A percentile compares a stretch with the other conserved stretches of the same genome.
These are phyloP conservation scores for Melanophora roralis DNA, from an alignment of 2,888 invertebrate genomes.

Conservation along the genomic window DNA sequence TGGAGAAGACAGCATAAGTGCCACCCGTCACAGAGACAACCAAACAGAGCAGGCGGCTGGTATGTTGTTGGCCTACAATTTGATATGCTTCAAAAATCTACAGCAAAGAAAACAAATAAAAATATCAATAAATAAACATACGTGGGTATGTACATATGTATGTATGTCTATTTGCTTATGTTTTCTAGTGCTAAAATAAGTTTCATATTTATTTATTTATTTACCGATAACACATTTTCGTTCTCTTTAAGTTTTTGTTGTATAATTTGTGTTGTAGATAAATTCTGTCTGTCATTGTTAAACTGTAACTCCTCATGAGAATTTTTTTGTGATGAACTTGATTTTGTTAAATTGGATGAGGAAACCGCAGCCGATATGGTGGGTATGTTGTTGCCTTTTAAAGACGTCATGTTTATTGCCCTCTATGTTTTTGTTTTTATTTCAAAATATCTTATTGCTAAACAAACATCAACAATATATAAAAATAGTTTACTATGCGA, in stretches of 20 bases:
- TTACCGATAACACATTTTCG: slow-evolving; percentile 74
- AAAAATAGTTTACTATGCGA: slow-evolving; percentile 7
- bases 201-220: background rate
- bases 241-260: slow-evolving; percentile 75
- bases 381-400: slow-evolving; percentile 60
- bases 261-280: slow-evolving; percentile 68
- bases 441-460: background rate
- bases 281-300: slow-evolving; percentile 11
- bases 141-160: too few species aligned
- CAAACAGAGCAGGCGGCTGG: slow-evolving; percentile 72
- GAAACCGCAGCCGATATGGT: slow-evolving; percentile 68
- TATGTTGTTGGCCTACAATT: slow-evolving; percentile 73
- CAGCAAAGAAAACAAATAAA: slow-evolving; percentile 20
- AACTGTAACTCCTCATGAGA: slow-evolving; percentile 33
- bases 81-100: slow-evolving; percentile 76
- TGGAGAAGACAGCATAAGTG: slow-evolving; percentile 75
- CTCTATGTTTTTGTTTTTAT: background rate
- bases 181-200: too few species aligned
- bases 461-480: background rate
- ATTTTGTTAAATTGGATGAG: slow-evolving; percentile 48
- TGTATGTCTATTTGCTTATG: too few species aligned
- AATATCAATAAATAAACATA: background rate
- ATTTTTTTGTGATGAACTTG: slow-evolving; percentile 29
- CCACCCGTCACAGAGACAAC: slow-evolving; percentile 73
- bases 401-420: slow-evolving; percentile 39